These are phyloP conservation scores for Glaucomys volans DNA, from an alignment of 2,113 vertebrate species.

Conservation along the genomic window DNA sequence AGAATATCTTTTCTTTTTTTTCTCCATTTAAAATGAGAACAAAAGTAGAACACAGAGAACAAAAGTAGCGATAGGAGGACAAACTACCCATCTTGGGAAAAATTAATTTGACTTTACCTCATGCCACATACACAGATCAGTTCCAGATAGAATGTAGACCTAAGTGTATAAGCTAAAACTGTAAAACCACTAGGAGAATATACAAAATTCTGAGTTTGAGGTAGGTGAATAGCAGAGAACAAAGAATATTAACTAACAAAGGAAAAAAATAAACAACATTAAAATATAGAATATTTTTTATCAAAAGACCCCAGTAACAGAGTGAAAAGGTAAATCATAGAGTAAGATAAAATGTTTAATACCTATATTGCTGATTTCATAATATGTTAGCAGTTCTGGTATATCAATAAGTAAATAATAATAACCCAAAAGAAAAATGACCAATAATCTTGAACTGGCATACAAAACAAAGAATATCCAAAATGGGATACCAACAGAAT, in stretches of 20 bases:
- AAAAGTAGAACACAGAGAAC: background rate
- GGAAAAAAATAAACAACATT: background rate
- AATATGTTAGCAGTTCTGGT: background rate
- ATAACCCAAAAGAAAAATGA: background rate
- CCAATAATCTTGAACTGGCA: background rate
- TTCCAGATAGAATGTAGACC: background rate
- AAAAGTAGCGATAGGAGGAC: background rate
- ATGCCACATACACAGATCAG: background rate
- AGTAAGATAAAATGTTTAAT: conserved; percentile 35
- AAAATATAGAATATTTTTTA: conserved; percentile 36
- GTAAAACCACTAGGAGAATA: background rate
- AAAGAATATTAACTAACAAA: background rate
- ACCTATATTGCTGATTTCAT: background rate
- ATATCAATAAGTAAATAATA: background rate
- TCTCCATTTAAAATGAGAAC: background rate
- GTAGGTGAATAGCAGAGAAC: background rate
- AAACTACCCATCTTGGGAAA: conserved; percentile 26
- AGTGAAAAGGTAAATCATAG: background rate
- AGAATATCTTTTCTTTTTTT: background rate
- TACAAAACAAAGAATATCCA: background rate
- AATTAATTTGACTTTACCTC: background rate
- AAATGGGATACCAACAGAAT: background rate
- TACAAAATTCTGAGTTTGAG: background rate
- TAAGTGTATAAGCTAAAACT: background rate
- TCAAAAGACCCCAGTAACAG: background rate